Percentiles rank a stretch among this genome's conserved stretches.
Evolutionary conservation across 2,797 vertebrate genomes (phyloP).

Genomic region (Gephyroberyx darwinii): DNA sequence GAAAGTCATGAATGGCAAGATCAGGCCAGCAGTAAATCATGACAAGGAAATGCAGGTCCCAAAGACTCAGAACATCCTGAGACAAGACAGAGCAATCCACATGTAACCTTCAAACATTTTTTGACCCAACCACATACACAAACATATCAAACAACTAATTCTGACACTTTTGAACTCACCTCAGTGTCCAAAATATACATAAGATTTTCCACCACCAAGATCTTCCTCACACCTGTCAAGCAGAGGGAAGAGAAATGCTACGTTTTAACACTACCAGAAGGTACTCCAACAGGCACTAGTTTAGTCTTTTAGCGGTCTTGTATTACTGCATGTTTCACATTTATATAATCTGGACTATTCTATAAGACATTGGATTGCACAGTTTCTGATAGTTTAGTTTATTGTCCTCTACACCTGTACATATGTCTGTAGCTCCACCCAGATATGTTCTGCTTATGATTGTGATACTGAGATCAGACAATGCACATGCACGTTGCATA

Average conservation of each 20-base stretch:
- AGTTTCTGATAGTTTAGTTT: too few relatives aligned
- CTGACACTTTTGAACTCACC: constrained; percentile 74
- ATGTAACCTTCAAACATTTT: constrained; percentile 2
- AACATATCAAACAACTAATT: background rate
- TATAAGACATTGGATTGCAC: too few relatives aligned
- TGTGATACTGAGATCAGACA: too few relatives aligned
- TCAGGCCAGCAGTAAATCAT: constrained; percentile 88
- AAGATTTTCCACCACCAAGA: constrained; percentile 87
- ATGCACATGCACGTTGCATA: too few relatives aligned
- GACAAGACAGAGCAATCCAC: background rate
- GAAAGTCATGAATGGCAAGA: constrained; percentile 86
- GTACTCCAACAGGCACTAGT: background rate
- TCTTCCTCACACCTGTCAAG: constrained; percentile 86
- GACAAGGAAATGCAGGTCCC: constrained; percentile 87
- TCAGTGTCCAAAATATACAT: constrained; percentile 90
- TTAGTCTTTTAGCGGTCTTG: background rate
- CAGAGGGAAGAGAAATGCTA: constrained; percentile 25
- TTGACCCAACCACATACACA: background rate
- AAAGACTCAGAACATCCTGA: constrained; percentile 89
- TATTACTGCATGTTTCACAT: background rate
- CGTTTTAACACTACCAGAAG: background rate
- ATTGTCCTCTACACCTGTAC: too few relatives aligned
- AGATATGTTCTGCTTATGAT: too few relatives aligned
- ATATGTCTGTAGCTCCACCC: background rate
- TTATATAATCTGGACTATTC: too few relatives aligned